Evolutionary conservation across 37 sponge, comb jelly and placozoan genomes (phyloP).

Genomic region (Bolinopsis microptera): DNA sequence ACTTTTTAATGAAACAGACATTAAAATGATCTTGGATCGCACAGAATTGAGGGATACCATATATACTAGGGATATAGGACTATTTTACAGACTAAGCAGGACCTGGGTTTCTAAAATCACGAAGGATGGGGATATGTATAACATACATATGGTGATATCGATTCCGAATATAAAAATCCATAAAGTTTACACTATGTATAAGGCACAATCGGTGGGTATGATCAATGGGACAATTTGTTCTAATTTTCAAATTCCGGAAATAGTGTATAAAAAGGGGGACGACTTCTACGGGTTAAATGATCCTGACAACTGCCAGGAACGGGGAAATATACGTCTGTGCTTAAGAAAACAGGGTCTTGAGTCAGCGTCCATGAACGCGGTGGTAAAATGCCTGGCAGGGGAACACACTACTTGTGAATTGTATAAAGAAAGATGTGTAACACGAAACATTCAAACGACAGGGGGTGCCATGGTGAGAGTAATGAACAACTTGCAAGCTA

Average conservation of each 20-base stretch:
- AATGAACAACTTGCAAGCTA: neutral
- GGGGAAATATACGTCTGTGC: neutral
- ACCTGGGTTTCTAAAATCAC: conserved; percentile 13
- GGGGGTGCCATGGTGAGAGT: neutral
- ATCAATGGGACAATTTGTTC: conserved; percentile 40
- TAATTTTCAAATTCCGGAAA: conserved; percentile 13
- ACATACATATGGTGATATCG: conserved; percentile 26
- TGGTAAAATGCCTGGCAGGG: neutral
- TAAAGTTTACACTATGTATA: conserved; percentile 17
- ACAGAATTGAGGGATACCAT: conserved; percentile 29
- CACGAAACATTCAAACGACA: neutral
- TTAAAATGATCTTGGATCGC: conserved; percentile 17
- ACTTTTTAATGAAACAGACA: conserved; percentile 24
- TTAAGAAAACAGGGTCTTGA: neutral
- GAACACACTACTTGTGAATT: neutral
- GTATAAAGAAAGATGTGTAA: neutral
- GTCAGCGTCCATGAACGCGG: neutral
- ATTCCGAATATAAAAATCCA: neutral
- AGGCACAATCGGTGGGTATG: conserved; percentile 29
- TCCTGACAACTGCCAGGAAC: neutral
- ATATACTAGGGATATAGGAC: conserved; percentile 5
- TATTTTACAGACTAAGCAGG: conserved; percentile 8
- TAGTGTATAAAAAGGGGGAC: conserved; percentile 19
- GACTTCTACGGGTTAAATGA: neutral
- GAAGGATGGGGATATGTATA: conserved; percentile 39